These are phyloP conservation scores for Lymantria dispar DNA, from an alignment of 2,888 invertebrate genomes.

Conservation along the genomic window DNA sequence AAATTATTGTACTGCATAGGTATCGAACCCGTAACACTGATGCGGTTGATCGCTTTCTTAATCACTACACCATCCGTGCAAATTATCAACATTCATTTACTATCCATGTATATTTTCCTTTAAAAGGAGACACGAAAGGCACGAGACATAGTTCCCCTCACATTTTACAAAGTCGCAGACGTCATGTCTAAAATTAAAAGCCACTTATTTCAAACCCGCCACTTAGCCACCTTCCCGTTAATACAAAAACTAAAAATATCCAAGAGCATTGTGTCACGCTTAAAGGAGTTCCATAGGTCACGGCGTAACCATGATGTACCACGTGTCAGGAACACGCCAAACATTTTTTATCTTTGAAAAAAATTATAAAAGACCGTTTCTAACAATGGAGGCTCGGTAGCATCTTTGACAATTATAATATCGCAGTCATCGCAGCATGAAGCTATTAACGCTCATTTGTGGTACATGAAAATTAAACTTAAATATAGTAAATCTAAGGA, in stretches of 20 bases:
- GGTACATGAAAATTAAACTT: constrained; percentile 50
- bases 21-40: no score
- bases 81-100: background rate
- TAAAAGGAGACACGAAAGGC: constrained; percentile 70
- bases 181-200: constrained; percentile 80
- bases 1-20: no score
- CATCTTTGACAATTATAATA: constrained; percentile 83
- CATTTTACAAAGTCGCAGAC: constrained; percentile 64
- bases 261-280: constrained; percentile 74
- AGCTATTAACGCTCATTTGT: constrained; percentile 45
- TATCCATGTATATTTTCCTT: constrained; percentile 14
- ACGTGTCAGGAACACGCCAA: constrained; percentile 81
- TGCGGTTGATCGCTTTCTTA: no score
- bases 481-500: constrained; percentile 45
- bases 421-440: constrained; percentile 47
- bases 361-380: constrained; percentile 76
- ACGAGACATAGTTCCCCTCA: constrained; percentile 76
- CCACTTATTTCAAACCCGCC: constrained; percentile 78
- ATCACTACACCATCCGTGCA: background rate
- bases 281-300: constrained; percentile 81
- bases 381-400: constrained; percentile 79
- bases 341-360: constrained; percentile 81
- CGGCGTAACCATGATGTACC: constrained; percentile 71
- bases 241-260: constrained; percentile 81
- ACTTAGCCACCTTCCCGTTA: constrained; percentile 78